Percentiles rank a stretch among this genome's conserved stretches.
Conservation (phyloP, 2,113 vertebrate genomes). For the Meles meles region DNA sequence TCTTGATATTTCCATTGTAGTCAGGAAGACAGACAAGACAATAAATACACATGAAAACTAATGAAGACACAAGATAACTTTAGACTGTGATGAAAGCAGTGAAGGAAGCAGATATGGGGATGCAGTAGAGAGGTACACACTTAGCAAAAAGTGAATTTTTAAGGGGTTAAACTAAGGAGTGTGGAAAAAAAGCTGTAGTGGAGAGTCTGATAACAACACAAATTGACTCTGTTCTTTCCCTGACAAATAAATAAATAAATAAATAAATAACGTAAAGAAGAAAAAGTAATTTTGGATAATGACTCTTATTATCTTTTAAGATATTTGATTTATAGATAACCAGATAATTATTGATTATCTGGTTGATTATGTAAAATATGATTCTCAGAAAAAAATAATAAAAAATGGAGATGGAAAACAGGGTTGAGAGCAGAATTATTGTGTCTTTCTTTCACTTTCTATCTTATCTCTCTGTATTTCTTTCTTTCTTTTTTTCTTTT, state of each 20-base stretch:
- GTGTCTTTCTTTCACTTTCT: background rate
- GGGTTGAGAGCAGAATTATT: background rate
- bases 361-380: background rate
- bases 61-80: background rate
- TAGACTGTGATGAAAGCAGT: background rate
- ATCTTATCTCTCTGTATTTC: background rate
- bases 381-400: background rate
- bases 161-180: background rate
- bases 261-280: background rate
- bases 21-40: background rate
- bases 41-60: background rate
- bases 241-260: background rate
- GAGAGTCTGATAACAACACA: background rate
- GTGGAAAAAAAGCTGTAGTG: fast-evolving
- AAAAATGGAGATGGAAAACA: background rate
- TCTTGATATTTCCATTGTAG: background rate
- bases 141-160: background rate
- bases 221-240: background rate
- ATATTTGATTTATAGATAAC: background rate
- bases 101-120: background rate
- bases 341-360: background rate
- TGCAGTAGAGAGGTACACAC: background rate
- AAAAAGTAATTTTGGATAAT: background rate
- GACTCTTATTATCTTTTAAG: background rate
- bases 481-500: background rate